phyloP scores from a whole-genome alignment of 2,888 invertebrate species.

The Drosophila atripex region DNA sequence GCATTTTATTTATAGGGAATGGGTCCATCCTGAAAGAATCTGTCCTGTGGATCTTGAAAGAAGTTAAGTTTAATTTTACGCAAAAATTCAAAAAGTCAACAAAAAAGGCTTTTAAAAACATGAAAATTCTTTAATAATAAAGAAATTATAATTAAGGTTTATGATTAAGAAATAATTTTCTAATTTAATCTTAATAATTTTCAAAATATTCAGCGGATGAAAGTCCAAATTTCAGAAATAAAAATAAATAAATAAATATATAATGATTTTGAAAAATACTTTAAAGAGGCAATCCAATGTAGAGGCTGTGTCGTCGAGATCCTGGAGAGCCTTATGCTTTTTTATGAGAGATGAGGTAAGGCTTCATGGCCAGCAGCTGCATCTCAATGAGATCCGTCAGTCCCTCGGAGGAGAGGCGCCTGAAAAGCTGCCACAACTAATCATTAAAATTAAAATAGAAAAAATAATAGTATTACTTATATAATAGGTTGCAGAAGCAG shows the following conservation, averaged over 20 bases:
- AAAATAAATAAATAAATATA: too few species aligned
- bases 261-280: too few species aligned
- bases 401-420: constrained; percentile 92
- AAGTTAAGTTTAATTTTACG: too few species aligned
- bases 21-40: too few species aligned
- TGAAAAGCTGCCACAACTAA: constrained; percentile 86
- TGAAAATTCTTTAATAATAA: neutral
- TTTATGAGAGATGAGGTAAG: constrained; percentile 90
- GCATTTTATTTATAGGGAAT: constrained; percentile 7
- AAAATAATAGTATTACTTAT: too few species aligned
- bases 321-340: constrained; percentile 85
- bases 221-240: constrained; percentile 28
- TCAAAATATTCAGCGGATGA: constrained; percentile 8
- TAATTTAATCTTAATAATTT: neutral
- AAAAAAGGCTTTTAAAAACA: neutral
- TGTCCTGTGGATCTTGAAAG: constrained; percentile 64
- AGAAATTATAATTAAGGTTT: neutral
- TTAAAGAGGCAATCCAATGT: neutral
- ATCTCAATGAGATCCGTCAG: constrained; percentile 93
- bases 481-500: constrained; percentile 37
- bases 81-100: neutral
- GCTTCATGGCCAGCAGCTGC: constrained; percentile 92
- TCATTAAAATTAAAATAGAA: neutral
- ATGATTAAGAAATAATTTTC: neutral
- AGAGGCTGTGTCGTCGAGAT: constrained; percentile 80